A percentile compares a stretch with the other conserved stretches of the same genome.
These are phyloP conservation scores for Cantharis nigra DNA, from an alignment of 2,888 invertebrate genomes.

Conservation along the genomic window DNA sequence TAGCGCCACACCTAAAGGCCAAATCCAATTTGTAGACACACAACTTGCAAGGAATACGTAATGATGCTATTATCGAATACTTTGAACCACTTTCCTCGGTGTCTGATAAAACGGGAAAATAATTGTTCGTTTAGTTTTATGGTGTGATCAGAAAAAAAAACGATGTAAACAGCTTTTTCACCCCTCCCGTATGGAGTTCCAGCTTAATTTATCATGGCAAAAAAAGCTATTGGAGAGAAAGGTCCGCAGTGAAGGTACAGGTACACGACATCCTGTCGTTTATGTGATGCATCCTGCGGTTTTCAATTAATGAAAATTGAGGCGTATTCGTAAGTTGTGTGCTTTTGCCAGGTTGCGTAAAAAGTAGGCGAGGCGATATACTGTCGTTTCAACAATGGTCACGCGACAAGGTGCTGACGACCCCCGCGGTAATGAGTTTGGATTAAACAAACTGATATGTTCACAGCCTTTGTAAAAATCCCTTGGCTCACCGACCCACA, in stretches of 20 bases:
- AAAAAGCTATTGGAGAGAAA: background rate
- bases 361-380: constrained; percentile 24
- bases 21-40: constrained; percentile 33
- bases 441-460: constrained; percentile 32
- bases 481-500: constrained; percentile 28
- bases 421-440: constrained; percentile 31
- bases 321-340: constrained; percentile 17
- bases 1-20: constrained; percentile 32
- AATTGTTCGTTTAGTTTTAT: constrained; percentile 8
- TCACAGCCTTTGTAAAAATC: constrained; percentile 30
- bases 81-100: constrained; percentile 17
- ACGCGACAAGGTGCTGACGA: constrained; percentile 32
- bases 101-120: constrained; percentile 17
- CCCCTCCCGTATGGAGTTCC: constrained; percentile 24
- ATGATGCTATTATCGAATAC: constrained; percentile 28
- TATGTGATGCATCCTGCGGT: constrained; percentile 33
- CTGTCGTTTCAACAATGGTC: constrained; percentile 27
- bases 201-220: constrained; percentile 32
- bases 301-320: constrained; percentile 34
- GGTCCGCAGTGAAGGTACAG: constrained; percentile 16
- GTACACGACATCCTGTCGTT: constrained; percentile 34
- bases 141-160: constrained; percentile 6
- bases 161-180: background rate
- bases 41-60: constrained; percentile 30
- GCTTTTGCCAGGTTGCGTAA: constrained; percentile 27